Conservation (phyloP, 1,140 invertebrate genomes). For the Drosophila lacteicornis region DNA sequence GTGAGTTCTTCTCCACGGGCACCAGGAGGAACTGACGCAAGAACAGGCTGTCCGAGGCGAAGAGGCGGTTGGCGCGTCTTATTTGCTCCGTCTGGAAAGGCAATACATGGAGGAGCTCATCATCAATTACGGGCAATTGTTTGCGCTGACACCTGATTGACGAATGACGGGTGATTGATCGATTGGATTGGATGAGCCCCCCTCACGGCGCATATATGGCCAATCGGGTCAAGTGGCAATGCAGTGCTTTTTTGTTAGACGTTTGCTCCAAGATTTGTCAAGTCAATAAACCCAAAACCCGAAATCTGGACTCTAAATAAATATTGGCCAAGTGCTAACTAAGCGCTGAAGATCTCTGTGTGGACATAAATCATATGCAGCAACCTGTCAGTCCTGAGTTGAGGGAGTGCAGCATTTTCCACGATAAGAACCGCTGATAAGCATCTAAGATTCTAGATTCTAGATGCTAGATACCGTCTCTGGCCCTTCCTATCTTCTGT, state of each 20-base stretch:
- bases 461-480: conserved; percentile 20
- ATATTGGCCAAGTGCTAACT: conserved; percentile 51
- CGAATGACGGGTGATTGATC: conserved; percentile 42
- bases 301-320: conserved; percentile 33
- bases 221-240: conserved; percentile 40
- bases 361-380: conserved; percentile 72
- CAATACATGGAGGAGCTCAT: conserved; percentile 33
- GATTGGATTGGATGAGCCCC: conserved; percentile 36
- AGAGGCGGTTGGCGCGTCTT: conserved; percentile 93
- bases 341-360: conserved; percentile 30
- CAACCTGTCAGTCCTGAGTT: conserved; percentile 42
- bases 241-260: conserved; percentile 14
- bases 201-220: conserved; percentile 18
- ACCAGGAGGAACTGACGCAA: conserved; percentile 92
- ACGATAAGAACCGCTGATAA: conserved; percentile 61
- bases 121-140: conserved; percentile 65
- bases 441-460: conserved; percentile 7
- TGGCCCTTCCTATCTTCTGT: conserved; percentile 48
- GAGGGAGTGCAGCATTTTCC: conserved; percentile 48
- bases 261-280: conserved; percentile 6
- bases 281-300: conserved; percentile 25
- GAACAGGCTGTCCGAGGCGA: conserved; percentile 95
- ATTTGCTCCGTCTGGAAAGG: conserved; percentile 94
- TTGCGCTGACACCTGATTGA: conserved; percentile 41
- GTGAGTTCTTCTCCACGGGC: conserved; percentile 89